Base-by-base conservation (phyloP, 2,888 invertebrate species). In the Adelognathus sp. region DNA sequence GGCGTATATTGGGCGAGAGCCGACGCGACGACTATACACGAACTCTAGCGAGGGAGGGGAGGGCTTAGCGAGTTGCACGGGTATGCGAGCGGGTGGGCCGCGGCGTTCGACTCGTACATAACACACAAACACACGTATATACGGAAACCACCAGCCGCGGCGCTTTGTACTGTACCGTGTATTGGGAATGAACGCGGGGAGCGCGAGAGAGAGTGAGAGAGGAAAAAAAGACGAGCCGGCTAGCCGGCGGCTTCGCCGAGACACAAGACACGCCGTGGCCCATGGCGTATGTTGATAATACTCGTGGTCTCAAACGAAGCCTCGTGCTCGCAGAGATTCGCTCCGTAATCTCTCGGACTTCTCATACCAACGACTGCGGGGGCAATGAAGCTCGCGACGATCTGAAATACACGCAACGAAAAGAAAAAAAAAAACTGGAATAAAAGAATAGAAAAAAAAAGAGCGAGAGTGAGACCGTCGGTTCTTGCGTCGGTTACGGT, bases 1-100 rank as follows among this genome's bases (percentile, higher is more conserved):
- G 82, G 78, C 82, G 81, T 85, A 86, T 86, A 88, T 88, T 87
- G 82, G 86, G 86, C 85, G 86, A 87, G 86, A 83, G 84, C 82
- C 81, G 81, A 81, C 76, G 76, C 79, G 79, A 64, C 79, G 81
- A 82, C 79, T 58, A n/a, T n/a, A n/a, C n/a, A 76, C 58, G 16
- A 52, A 64, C 64, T n/a, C n/a, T 33, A 64, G 58, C 41, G 16
- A 36, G 46, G 41, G 61, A 60, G 79, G 77, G 83, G 80, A 79
- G 60, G 64, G 61, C 58, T 66, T 21, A n/a, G 56, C 52, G 58
- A 9, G 58, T 21, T 16, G 54, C n/a, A n/a, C 39, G 71, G 41
- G 41, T 18, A 41, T 46, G 41, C 56, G 54, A 46, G 36, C 46
- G 60, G 69, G 69, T 69, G 69, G 69, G 46, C 56, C 69, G 27